Percentiles rank a stretch among this genome's conserved stretches.
Evolutionary conservation across 2,797 vertebrate genomes (phyloP).

Genomic region (Lates japonicus): DNA sequence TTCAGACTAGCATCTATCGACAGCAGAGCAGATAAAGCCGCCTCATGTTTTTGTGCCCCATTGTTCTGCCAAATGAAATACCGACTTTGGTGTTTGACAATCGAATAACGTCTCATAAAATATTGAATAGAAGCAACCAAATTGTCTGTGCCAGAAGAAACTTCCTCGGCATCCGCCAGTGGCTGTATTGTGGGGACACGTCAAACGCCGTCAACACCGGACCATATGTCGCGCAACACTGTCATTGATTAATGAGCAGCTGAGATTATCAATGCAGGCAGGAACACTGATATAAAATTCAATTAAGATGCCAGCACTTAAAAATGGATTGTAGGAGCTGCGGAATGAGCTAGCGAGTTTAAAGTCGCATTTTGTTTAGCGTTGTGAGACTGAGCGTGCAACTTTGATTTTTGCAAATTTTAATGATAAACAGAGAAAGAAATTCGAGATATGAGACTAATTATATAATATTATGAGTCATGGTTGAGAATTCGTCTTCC

Average conservation of each 20-base stretch:
- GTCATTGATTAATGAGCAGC: not conserved
- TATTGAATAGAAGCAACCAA: not conserved
- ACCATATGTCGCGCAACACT: conserved; percentile 37
- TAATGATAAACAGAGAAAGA: too few relatives aligned
- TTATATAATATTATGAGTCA: not conserved
- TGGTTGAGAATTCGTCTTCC: not conserved
- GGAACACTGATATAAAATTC: not conserved
- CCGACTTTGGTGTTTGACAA: not conserved
- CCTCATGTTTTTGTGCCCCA: not conserved
- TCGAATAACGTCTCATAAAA: not conserved
- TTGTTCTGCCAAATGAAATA: rapidly evolving
- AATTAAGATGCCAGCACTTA: not conserved
- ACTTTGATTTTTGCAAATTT: too few relatives aligned
- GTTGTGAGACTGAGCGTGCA: too few relatives aligned
- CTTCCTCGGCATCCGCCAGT: conserved; percentile 94
- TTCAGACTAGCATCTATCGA: not conserved
- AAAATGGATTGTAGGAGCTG: not conserved
- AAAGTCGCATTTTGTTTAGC: too few relatives aligned
- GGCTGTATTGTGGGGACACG: conserved; percentile 92
- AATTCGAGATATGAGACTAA: too few relatives aligned
- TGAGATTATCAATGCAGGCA: not conserved
- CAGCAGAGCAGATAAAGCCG: not conserved
- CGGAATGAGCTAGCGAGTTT: too few relatives aligned
- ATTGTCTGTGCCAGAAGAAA: conserved; percentile 80
- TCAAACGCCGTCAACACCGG: conserved; percentile 79